Conservation (phyloP, 2,888 invertebrate species). For the Cheilosia urbana region DNA sequence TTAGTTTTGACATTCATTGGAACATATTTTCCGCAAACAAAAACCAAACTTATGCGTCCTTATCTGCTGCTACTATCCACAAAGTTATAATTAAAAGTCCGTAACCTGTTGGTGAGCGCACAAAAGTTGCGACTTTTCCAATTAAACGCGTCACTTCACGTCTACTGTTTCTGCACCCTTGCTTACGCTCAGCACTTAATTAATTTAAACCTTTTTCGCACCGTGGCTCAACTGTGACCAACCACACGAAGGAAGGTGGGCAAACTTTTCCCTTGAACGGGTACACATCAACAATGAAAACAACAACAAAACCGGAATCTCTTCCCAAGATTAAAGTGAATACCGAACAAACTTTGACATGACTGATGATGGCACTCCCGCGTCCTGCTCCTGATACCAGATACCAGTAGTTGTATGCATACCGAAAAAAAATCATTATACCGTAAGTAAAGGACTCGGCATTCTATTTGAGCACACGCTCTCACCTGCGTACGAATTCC, state of each 20-base stretch:
- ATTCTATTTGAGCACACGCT: constrained; percentile 29
- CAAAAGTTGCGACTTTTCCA: constrained; percentile 58
- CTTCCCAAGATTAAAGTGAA: constrained; percentile 39
- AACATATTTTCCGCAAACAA: not conserved
- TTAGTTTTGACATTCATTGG: not conserved
- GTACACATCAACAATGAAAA: not conserved
- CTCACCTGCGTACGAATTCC: not conserved
- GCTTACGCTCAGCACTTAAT: constrained; percentile 54
- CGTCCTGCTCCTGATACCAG: constrained; percentile 21
- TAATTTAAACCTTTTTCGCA: constrained; percentile 67
- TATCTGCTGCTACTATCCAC: not conserved
- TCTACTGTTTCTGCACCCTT: constrained; percentile 2
- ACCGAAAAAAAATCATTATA: constrained; percentile 24
- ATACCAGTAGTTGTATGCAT: too few relatives aligned
- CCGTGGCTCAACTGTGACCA: constrained; percentile 31
- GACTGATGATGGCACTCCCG: constrained; percentile 64
- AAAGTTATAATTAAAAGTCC: constrained; percentile 46
- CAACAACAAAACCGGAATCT: not conserved
- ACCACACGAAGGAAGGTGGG: constrained; percentile 14
- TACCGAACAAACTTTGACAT: constrained; percentile 61
- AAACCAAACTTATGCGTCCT: not conserved
- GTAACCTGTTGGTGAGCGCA: constrained; percentile 40
- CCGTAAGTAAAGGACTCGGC: constrained; percentile 45
- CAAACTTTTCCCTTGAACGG: constrained; percentile 5
- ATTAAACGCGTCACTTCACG: constrained; percentile 64